Evolutionary conservation across 2,113 vertebrate species (phyloP), one percentile per base, ranked within the genome.

Genomic region (Thamnaconus septentrionalis): DNA sequence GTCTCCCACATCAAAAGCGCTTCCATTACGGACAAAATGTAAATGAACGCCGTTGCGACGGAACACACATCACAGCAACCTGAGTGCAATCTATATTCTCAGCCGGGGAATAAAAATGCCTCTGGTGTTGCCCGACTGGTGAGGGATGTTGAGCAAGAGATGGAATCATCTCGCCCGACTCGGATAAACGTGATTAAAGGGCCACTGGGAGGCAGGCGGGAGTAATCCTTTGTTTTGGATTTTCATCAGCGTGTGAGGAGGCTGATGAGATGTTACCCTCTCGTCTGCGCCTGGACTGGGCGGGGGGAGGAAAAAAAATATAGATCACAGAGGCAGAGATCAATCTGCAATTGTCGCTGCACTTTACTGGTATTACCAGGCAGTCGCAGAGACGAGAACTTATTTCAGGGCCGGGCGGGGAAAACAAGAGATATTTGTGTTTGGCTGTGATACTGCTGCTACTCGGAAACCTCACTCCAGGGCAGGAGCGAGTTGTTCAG

Each of bases 221-320:
- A 80, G 54, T 40, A 63, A 73, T 71, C 71, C 79, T 76, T 89
- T 87, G 76, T 85, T 87, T 83, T 80, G 64, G 59, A 64, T 85
- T 86, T 84, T 68, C 40, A 6, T 67, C 57, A 41, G 63, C 3
- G 59, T 43, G 59, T 5, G 54, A 71, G 71, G 75, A 77, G 64
- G 48, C 60, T 11, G 64, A 31, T 47, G 57, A 66, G 66, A 4
- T 64, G 46, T 12, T 53, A 61, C 4, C 46, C 71, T 56, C 59
- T 56, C 42, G 79, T 66, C 53, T 31, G 5, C 72, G 64, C 53
- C 1, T 48, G 63, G 60, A 59, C 58, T 59, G 18, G 18, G 18
- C 2, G 18, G 18, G 18, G 18, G 18, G 18, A 2, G 18, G n/a
- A n/a, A n/a, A n/a, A n/a, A n/a, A n/a, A 31, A 31, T 31, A 31